Conservation (phyloP, 2,888 invertebrate genomes). For the Charanyca ferruginea region DNA sequence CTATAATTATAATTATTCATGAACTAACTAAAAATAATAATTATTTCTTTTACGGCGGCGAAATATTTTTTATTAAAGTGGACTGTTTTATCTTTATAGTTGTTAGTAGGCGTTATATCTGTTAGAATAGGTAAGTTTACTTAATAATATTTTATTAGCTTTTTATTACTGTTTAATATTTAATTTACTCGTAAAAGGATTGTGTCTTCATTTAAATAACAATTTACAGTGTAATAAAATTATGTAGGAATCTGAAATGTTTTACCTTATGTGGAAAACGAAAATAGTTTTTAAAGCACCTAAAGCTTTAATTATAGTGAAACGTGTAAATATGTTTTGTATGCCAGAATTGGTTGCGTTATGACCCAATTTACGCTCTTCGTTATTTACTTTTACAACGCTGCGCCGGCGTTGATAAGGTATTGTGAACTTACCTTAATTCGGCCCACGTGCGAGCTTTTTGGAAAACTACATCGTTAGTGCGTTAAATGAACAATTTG, state of each 20-base stretch:
- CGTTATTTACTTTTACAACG: constrained; percentile 70
- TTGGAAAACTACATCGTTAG: constrained; percentile 33
- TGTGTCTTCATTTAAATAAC: constrained; percentile 43
- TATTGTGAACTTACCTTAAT: constrained; percentile 53
- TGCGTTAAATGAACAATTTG: constrained; percentile 19
- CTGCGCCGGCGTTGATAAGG: constrained; percentile 67
- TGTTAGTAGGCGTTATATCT: constrained; percentile 36
- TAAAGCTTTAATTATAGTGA: constrained; percentile 15
- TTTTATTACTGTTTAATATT: constrained; percentile 51
- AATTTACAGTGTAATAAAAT: constrained; percentile 47
- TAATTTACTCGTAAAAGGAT: constrained; percentile 38
- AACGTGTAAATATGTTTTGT: constrained; percentile 33
- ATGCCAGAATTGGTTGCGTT: constrained; percentile 56
- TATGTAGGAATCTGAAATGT: constrained; percentile 35
- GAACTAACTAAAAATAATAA: background rate
- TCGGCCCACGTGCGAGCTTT: constrained; percentile 52
- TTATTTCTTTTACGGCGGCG: constrained; percentile 5
- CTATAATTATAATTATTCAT: constrained; percentile 21
- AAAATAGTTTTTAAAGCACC: constrained; percentile 7
- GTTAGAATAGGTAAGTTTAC: constrained; percentile 59
- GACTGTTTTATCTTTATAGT: constrained; percentile 31
- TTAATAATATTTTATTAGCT: constrained; percentile 48
- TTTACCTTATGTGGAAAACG: constrained; percentile 15
- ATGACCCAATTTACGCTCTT: constrained; percentile 66
- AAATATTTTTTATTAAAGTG: constrained; percentile 43